A percentile compares a stretch with the other conserved stretches of the same genome.
Evolutionary conservation across 2,888 invertebrate species (phyloP).

Genomic region (Dryococelus australis): DNA sequence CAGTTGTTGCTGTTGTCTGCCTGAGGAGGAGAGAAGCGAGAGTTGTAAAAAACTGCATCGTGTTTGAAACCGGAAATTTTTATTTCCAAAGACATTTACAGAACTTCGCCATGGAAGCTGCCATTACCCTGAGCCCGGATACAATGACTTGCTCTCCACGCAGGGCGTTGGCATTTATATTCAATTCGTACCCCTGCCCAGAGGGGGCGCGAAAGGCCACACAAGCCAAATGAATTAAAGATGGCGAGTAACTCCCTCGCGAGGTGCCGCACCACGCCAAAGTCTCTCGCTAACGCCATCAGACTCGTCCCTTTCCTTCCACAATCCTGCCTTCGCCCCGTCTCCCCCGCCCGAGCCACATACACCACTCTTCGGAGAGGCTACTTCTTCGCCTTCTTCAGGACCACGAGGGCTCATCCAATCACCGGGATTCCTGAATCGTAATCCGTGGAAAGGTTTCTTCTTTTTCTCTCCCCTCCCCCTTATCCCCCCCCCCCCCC

Average conservation of each 20-base stretch:
- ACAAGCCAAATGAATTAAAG: not conserved
- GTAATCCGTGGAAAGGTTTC: slow-evolving; percentile 10
- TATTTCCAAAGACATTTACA: too few relatives aligned
- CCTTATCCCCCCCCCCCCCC: not conserved
- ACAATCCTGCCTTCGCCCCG: not conserved
- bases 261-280: not conserved
- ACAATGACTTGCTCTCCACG: not conserved
- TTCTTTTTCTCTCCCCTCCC: not conserved
- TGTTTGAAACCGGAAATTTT: too few relatives aligned
- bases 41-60: too few relatives aligned
- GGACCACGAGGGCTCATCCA: not conserved
- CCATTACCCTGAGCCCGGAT: not conserved
- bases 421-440: slow-evolving; percentile 5
- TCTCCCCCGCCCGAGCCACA: not conserved
- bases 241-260: not conserved
- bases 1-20: too few relatives aligned
- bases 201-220: not conserved
- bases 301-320: not conserved
- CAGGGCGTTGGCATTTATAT: not conserved
- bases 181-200: not conserved
- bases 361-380: too few relatives aligned
- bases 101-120: too few relatives aligned
- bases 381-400: not conserved
- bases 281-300: not conserved
- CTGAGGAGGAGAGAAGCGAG: too few relatives aligned